Evolutionary conservation across 2,113 vertebrate species (phyloP), one percentile per base, ranked within the genome.

Genomic region (Anguilla japonica): DNA sequence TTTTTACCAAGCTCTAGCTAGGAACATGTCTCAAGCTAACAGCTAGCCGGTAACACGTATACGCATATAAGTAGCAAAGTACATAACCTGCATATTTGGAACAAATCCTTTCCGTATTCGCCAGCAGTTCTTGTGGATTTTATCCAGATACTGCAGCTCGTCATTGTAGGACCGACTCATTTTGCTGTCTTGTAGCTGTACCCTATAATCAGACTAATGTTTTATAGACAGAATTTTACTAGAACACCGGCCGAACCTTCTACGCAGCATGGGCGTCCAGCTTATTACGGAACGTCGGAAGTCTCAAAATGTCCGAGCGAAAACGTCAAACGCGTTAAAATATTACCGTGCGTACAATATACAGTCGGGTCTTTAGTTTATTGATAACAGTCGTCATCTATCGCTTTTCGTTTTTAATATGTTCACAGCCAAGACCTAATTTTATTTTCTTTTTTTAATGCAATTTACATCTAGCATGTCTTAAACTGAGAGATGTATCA

Each of bases 121-220:
- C 98, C 98, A 99, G 92, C 96, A 97, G 91, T 96, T 98, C 11
- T 96, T 96, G 86, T 86, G 88, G 63, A 98, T 92, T 91, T 99
- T 99, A 4, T 99, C 98, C 96, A 99, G 87, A 89, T 92, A 99
- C 92, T 98, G 98, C 81, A 99, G 91, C 94, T 99, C 98, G 87
- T 99, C 98, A n/a, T 99, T 99, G 82, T 99, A 99, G 83, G 43
- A 96, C 34, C 98, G 96, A 90, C 97, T 98, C 98, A 99, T 99
- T 88, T 87, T 90, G 87, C 16, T 2, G 22, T 67, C 0, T 75
- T n/a, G 4, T 75, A 83, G 15, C 29, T 34, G 26, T 14, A n/a
- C 46, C 11, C 57, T 15, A 20, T n/a, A 82, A 67, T 82, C 46
- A 41, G 11, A 60, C n/a, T 29, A 11, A 9, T 75, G 13, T 34